Percentiles rank a stretch among this genome's conserved stretches.
These are phyloP conservation scores for Lethenteron camtschaticum DNA, from an alignment of 2,113 vertebrate species.

Conservation along the genomic window DNA sequence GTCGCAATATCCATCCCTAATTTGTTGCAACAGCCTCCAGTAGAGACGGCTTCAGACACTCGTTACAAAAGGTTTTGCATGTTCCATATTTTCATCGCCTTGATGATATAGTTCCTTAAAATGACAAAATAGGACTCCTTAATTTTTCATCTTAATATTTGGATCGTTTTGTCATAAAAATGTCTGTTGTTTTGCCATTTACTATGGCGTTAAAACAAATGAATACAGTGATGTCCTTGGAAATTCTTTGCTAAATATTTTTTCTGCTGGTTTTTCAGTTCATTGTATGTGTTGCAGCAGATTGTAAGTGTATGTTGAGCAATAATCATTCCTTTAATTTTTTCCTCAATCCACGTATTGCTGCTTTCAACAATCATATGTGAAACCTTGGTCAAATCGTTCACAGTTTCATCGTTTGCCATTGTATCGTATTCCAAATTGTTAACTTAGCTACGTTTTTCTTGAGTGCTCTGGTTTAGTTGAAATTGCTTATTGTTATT, in stretches of 20 bases:
- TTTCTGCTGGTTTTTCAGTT: neutral
- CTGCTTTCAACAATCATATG: neutral
- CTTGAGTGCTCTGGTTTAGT: too few relatives aligned
- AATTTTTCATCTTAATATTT: neutral
- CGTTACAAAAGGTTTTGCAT: conserved; percentile 5
- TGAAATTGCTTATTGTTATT: too few relatives aligned
- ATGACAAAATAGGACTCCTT: conserved; percentile 1
- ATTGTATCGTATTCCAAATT: too few relatives aligned
- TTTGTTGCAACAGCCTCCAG: neutral
- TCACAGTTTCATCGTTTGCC: too few relatives aligned
- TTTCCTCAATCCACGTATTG: neutral
- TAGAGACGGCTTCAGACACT: conserved; percentile 1
- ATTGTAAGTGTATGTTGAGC: neutral
- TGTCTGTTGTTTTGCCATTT: neutral
- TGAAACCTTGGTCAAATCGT: neutral
- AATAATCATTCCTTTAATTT: neutral
- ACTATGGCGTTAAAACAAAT: neutral
- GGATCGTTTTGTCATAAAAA: conserved; percentile 1
- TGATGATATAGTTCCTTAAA: neutral
- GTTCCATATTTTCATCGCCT: conserved; percentile 6
- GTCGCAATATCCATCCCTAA: conserved; percentile 1
- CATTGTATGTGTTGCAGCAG: conserved; percentile 1
- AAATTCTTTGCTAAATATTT: conserved; percentile 7
- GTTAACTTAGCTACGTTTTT: too few relatives aligned
- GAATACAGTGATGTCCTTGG: too few relatives aligned